These are phyloP conservation scores for Scaptomyza montana DNA, from an alignment of 1,140 invertebrate genomes.

Conservation along the genomic window DNA sequence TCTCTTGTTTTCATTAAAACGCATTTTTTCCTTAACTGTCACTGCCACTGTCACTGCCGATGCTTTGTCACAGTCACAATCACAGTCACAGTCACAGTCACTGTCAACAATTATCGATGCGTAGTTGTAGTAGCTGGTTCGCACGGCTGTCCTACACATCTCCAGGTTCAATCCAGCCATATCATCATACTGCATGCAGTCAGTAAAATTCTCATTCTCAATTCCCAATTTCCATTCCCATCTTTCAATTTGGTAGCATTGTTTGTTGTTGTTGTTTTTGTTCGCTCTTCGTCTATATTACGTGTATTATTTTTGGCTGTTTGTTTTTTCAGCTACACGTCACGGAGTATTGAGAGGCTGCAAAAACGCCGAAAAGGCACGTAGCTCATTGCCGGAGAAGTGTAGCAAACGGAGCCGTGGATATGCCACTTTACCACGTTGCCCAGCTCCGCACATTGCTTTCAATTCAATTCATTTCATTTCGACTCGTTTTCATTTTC, in stretches of 20 bases:
- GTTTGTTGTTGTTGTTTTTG: slow-evolving; percentile 16
- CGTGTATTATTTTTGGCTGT: slow-evolving; percentile 62
- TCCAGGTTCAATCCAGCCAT: neutral
- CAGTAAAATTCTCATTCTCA: neutral
- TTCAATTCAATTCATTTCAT: slow-evolving; percentile 55
- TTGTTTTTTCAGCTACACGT: slow-evolving; percentile 36
- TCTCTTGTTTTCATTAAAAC: slow-evolving; percentile 26
- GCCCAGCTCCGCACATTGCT: slow-evolving; percentile 66
- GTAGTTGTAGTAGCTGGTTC: too few species aligned
- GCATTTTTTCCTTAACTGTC: slow-evolving; percentile 42
- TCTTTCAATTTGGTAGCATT: slow-evolving; percentile 11
- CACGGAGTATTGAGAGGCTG: slow-evolving; percentile 60
- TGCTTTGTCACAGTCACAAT: neutral
- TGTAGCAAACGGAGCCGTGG: slow-evolving; percentile 54
- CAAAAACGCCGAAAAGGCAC: slow-evolving; percentile 77
- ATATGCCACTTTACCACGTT: slow-evolving; percentile 72
- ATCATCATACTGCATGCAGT: neutral
- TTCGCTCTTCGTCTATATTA: slow-evolving; percentile 25
- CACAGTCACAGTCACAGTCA: neutral
- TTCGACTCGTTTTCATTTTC: slow-evolving; percentile 39
- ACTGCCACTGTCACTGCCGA: too few species aligned
- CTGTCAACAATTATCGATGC: slow-evolving; percentile 14
- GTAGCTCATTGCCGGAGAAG: slow-evolving; percentile 72
- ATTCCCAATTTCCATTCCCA: neutral
- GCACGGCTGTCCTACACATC: neutral